Evolutionary conservation across 2,113 vertebrate genomes (phyloP).

Genomic region (Cyrtonyx montezumae): DNA sequence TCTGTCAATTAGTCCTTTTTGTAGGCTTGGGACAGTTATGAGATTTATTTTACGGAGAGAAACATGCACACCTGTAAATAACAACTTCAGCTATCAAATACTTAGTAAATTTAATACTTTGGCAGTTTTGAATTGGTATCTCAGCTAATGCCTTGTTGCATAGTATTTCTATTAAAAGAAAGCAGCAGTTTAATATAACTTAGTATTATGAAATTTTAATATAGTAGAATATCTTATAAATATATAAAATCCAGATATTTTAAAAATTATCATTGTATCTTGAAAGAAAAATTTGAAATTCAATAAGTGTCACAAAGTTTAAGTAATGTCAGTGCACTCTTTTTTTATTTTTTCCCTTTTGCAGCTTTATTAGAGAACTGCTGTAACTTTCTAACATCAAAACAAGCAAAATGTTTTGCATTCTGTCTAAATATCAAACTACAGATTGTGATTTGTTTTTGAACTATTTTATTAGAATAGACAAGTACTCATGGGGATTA

Average conservation of each 20-base stretch:
- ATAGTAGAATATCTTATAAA: neutral
- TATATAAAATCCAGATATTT: neutral
- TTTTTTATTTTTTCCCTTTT: neutral
- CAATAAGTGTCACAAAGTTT: neutral
- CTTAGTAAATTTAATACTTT: neutral
- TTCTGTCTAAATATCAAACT: neutral
- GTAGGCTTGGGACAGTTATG: neutral
- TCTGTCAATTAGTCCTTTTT: neutral
- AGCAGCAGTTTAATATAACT: neutral
- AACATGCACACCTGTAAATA: neutral
- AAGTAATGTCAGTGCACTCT: too few species aligned
- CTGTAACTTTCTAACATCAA: neutral
- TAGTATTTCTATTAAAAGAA: neutral
- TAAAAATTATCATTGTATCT: neutral
- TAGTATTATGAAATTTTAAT: neutral
- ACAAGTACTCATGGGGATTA: neutral
- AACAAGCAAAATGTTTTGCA: neutral
- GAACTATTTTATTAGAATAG: neutral
- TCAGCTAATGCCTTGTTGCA: neutral
- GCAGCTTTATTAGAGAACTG: neutral
- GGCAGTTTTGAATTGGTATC: neutral
- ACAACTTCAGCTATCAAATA: neutral
- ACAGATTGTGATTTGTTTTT: neutral
- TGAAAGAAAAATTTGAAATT: neutral
- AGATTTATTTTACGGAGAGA: neutral